A percentile compares a stretch with the other conserved stretches of the same genome.
phyloP scores from a whole-genome alignment of 2,888 invertebrate genomes.

The Cantharis rufa region DNA sequence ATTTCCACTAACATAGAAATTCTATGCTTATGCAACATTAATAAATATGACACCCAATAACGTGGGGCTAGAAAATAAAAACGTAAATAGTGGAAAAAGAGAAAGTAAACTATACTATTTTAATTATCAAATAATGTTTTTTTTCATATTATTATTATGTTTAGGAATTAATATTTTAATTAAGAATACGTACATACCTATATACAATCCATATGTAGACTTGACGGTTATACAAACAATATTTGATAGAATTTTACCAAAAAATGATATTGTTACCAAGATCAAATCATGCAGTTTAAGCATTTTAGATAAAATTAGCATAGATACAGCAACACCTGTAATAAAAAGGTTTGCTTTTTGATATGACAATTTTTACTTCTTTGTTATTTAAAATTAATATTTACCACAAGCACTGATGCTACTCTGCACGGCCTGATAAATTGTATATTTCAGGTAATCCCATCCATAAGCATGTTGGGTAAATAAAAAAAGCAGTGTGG shows the following conservation, averaged over 20 bases:
- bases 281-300: not conserved
- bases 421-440: not conserved
- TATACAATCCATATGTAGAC: not conserved
- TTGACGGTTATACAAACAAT: not conserved
- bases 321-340: not conserved
- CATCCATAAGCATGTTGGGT: slow-evolving; percentile 16
- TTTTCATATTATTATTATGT: too few species aligned
- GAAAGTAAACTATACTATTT: too few species aligned
- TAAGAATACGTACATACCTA: not conserved
- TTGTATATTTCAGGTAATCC: not conserved
- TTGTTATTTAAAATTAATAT: slow-evolving; percentile 2
- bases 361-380: not conserved
- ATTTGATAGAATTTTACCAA: not conserved
- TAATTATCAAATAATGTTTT: too few species aligned
- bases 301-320: not conserved
- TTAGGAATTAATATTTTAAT: too few species aligned
- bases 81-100: too few species aligned
- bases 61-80: too few species aligned
- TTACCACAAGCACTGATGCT: not conserved
- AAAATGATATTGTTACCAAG: not conserved
- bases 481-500: slow-evolving; percentile 2
- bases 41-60: too few species aligned
- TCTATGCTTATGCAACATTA: too few species aligned
- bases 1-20: too few species aligned
- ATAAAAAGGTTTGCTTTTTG: not conserved